Evolutionary conservation across 2,888 invertebrate genomes (phyloP).

Genomic region (Venusia cambrica): DNA sequence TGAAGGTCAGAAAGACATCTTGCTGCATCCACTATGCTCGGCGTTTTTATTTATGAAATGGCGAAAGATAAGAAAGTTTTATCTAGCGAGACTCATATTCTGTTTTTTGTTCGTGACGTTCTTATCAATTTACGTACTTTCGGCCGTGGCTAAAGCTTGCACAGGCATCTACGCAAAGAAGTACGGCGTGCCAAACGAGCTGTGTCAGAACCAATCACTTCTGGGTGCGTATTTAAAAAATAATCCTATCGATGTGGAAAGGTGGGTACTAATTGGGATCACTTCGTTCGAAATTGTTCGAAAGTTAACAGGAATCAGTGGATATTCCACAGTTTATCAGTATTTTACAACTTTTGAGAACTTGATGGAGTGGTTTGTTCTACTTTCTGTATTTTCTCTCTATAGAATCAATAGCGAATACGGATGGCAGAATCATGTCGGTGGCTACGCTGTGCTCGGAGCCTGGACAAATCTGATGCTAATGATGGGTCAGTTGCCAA

Average conservation of each 20-base stretch:
- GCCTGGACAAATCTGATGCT: constrained; percentile 94
- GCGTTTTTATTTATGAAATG: constrained; percentile 94
- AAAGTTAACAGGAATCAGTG: constrained; percentile 90
- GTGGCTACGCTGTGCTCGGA: constrained; percentile 91
- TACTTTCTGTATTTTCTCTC: constrained; percentile 90
- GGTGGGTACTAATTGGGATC: constrained; percentile 89
- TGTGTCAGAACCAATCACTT: constrained; percentile 87
- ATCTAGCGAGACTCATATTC: constrained; percentile 89
- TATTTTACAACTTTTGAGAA: constrained; percentile 92
- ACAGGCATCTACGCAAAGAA: constrained; percentile 71
- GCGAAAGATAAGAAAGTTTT: constrained; percentile 94
- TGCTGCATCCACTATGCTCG: constrained; percentile 92
- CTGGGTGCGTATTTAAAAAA: constrained; percentile 86
- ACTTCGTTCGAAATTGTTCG: constrained; percentile 89
- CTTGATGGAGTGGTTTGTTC: constrained; percentile 92
- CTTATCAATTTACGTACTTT: constrained; percentile 89
- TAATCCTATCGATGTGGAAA: constrained; percentile 90
- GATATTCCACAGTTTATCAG: constrained; percentile 88
- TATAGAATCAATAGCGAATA: constrained; percentile 89
- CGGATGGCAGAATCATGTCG: constrained; percentile 92
- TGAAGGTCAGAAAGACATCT: constrained; percentile 93
- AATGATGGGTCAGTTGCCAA: constrained; percentile 93
- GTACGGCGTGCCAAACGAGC: constrained; percentile 83
- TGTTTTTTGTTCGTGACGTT: constrained; percentile 90
- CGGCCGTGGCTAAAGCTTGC: constrained; percentile 87